These are phyloP conservation scores for Procambarus virginalis DNA, from an alignment of 1,140 invertebrate species.

Conservation along the genomic window DNA sequence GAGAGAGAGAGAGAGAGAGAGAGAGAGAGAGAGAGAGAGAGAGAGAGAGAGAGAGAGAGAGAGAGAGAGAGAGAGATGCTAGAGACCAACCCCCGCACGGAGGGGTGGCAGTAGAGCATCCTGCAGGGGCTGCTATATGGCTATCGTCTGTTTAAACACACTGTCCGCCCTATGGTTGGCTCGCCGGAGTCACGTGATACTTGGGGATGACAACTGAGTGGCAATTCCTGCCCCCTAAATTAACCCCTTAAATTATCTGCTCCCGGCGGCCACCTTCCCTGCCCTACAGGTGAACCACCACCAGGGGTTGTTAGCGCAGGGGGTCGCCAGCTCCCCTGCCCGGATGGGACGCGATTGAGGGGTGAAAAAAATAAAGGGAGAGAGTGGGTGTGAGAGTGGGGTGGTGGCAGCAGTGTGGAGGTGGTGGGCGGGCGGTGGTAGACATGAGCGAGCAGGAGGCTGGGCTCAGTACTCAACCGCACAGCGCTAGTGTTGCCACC, in stretches of 20 bases:
- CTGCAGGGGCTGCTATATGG: too few species aligned
- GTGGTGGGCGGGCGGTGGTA: not conserved
- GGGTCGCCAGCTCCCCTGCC: too few species aligned
- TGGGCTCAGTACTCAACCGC: not conserved
- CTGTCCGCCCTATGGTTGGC: not conserved
- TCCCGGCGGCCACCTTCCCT: too few species aligned
- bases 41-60: constrained; percentile 8
- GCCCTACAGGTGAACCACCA: too few species aligned
- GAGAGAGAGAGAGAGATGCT: not conserved
- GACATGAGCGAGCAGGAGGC: not conserved
- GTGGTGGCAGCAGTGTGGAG: not conserved
- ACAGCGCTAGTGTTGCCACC: not conserved
- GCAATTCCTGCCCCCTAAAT: too few species aligned
- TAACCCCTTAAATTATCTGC: too few species aligned
- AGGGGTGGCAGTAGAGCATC: not conserved
- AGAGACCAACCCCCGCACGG: not conserved
- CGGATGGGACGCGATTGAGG: too few species aligned
- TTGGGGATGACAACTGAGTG: too few species aligned
- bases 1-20: constrained; percentile 11
- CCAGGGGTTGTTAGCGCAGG: too few species aligned
- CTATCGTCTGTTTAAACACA: not conserved
- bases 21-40: constrained; percentile 9
- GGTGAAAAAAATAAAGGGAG: not conserved
- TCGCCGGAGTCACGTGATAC: not conserved
- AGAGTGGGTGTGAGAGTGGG: not conserved